Conservation (phyloP, 2,797 vertebrate genomes). For the Sus cebifrons region DNA sequence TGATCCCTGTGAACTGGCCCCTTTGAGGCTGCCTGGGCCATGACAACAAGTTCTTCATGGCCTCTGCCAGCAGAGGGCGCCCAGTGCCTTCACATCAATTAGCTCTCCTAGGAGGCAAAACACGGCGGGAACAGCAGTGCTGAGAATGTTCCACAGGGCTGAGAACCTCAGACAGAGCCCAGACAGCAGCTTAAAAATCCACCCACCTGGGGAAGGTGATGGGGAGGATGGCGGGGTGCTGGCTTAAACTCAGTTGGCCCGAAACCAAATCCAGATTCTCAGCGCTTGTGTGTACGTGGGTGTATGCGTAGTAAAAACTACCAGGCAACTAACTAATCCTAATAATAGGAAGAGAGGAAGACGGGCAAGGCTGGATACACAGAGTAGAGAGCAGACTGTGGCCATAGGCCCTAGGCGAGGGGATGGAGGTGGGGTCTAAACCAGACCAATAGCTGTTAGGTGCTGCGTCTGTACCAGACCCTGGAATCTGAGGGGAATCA, state of each 20-base stretch:
- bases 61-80: constrained; percentile 84
- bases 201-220: background rate
- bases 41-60: background rate
- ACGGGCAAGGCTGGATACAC: no score
- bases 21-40: accelerated
- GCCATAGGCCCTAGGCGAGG: no score
- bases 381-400: no score
- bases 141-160: background rate
- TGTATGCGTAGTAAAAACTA: background rate
- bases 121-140: accelerated
- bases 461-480: no score
- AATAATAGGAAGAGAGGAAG: background rate
- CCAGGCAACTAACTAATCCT: background rate
- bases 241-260: no score
- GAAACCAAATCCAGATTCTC: constrained; percentile 20
- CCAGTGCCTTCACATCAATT: constrained; percentile 61
- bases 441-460: no score
- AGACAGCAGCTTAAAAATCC: background rate
- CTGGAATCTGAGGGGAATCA: no score
- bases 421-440: no score
- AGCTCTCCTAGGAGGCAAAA: background rate
- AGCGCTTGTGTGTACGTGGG: background rate
- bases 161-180: background rate
- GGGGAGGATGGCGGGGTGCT: background rate
- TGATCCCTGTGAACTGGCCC: accelerated